Percentiles rank a stretch among this genome's conserved stretches.
These are phyloP conservation scores for Sus cebifrons DNA, from an alignment of 2,797 vertebrate genomes.

Conservation along the genomic window DNA sequence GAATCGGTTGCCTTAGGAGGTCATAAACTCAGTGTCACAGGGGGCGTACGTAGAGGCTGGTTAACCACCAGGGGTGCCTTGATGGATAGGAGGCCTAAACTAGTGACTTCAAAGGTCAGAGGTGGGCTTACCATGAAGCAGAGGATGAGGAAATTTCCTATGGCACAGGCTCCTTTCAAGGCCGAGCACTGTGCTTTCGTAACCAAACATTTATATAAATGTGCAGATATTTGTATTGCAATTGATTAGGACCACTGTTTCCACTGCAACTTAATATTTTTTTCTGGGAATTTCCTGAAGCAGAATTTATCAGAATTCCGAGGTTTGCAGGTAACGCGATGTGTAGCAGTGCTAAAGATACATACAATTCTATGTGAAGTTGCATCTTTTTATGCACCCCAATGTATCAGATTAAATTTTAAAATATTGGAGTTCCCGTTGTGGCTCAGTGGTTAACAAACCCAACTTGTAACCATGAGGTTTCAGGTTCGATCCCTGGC, in stretches of 20 bases:
- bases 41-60: not conserved
- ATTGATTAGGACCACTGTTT: not conserved
- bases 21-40: not conserved
- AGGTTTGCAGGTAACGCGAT: not conserved
- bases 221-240: not conserved
- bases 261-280: not conserved
- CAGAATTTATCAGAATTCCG: not conserved
- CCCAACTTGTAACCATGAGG: too few species aligned
- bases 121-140: not conserved
- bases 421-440: not conserved
- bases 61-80: not conserved
- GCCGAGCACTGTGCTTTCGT: not conserved
- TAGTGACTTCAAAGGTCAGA: not conserved
- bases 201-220: not conserved
- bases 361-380: not conserved
- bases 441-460: too few species aligned
- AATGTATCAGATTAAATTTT: not conserved
- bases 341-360: too few species aligned
- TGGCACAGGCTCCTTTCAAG: not conserved
- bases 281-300: not conserved
- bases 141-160: not conserved
- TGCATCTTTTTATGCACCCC: not conserved
- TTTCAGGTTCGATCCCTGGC: too few species aligned
- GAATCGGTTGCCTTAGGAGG: not conserved
- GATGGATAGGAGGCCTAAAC: not conserved